phyloP scores from a whole-genome alignment of 2,113 vertebrate genomes.

The Brevimyrus niger region DNA sequence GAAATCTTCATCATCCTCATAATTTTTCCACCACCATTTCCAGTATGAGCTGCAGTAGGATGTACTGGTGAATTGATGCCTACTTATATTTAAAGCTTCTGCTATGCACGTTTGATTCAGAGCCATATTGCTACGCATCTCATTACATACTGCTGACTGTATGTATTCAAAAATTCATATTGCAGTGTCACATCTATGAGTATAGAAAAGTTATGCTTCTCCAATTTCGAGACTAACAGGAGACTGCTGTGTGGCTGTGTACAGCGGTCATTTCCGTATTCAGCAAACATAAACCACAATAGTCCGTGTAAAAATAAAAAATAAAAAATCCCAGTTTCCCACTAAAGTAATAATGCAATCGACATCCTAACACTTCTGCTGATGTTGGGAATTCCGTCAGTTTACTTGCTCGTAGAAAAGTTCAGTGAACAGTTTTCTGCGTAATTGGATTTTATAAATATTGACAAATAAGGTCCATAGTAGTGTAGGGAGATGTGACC shows the following conservation, averaged over 20 bases:
- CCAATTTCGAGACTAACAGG: background rate
- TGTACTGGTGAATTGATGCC: background rate
- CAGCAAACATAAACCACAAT: background rate
- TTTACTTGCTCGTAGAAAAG: background rate
- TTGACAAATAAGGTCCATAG: background rate
- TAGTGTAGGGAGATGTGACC: background rate
- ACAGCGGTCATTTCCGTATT: background rate
- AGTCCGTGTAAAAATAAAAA: background rate
- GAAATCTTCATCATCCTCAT: background rate
- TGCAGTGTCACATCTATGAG: background rate
- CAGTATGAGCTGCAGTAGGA: background rate
- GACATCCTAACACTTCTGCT: background rate
- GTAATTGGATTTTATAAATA: background rate
- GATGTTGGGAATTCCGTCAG: background rate
- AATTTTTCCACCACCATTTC: background rate
- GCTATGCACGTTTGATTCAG: conserved; percentile 6
- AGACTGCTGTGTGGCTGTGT: background rate
- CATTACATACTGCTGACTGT: background rate
- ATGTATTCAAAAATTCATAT: background rate
- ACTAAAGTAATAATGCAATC: background rate
- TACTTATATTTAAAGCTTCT: background rate
- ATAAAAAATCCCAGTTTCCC: background rate
- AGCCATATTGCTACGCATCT: conserved; percentile 8
- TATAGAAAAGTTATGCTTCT: background rate
- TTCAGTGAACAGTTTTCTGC: background rate